Evolutionary conservation across 2,113 vertebrate species (phyloP).

Genomic region (human (Homo sapiens)): DNA sequence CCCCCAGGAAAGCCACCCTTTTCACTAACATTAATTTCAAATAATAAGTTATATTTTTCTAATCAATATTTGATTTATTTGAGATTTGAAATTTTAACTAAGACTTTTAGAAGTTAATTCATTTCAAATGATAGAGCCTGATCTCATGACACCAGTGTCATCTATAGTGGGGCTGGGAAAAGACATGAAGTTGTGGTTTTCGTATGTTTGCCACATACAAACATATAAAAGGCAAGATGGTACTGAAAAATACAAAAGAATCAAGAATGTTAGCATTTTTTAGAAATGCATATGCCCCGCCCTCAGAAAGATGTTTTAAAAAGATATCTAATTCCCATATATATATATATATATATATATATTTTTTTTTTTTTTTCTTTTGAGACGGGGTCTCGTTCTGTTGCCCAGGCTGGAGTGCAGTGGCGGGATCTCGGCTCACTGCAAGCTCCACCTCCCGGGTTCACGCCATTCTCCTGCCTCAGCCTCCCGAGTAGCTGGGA

Average conservation of each 20-base stretch:
- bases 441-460: no score
- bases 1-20: not conserved
- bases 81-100: conserved; percentile 33
- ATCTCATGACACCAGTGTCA: not conserved
- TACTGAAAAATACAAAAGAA: not conserved
- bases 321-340: not conserved
- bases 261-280: not conserved
- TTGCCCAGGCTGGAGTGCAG: no score
- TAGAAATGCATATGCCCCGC: not conserved
- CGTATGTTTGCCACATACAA: not conserved
- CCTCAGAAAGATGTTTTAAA: not conserved
- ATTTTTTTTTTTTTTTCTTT: no score
- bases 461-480: no score
- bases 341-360: no score
- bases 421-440: no score
- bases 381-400: no score
- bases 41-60: not conserved
- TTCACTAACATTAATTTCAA: not conserved
- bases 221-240: not conserved
- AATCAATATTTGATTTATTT: not conserved
- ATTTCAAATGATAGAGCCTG: not conserved
- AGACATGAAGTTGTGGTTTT: not conserved
- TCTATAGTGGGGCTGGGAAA: not conserved
- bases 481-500: no score
- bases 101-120: not conserved